Evolutionary conservation across 2,888 invertebrate species (phyloP), one percentile per base, ranked within the genome.

Genomic region (Melitaea athalia): DNA sequence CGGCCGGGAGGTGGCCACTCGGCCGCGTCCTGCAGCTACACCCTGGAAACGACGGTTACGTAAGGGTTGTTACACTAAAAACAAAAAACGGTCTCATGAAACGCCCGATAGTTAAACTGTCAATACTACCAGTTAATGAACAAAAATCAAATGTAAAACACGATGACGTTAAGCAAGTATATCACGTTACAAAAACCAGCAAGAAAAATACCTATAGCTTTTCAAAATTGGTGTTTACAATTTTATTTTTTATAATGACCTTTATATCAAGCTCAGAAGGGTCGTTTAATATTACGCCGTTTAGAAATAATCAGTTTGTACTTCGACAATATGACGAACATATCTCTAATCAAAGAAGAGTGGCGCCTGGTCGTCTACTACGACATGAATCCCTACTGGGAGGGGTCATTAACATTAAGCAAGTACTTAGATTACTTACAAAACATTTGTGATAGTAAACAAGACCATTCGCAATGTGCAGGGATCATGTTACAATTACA

Each of bases 361-460:
- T 66, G 66, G 66, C 43, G 55, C 12, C 31, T 61, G 5, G 45
- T 66, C 17, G 66, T 61, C 10, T 61, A 66, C 24, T 66, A 66
- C 17, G 61, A 61, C 31, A 60, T 38, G 14, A 10, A 10, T 5
- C 52, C 66, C 8, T 59, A 65, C 31, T 50, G 42, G 42, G 47
- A 59, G 42, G 65, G 59, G 4, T 24, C 7, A 5, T 60, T 7
- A 10, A 43, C 55, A 5, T n/a, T 53, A n/a, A 14, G 17, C 24
- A 66, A 66, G 17, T 61, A 61, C 45, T 49, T 64, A 3, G 17
- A 55, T 5, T 67, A 70, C 50, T 49, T 64, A 50, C 47, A 63
- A 55, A 61, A 33, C n/a, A 57, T 57, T 45, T 70, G 69, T 57
- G 49, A 45, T 5, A 63, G 60, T 50, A 63, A 67, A 47, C n/a